These are phyloP conservation scores for Mongoloraphidia duomilia DNA, from an alignment of 2,888 invertebrate genomes.

Conservation along the genomic window DNA sequence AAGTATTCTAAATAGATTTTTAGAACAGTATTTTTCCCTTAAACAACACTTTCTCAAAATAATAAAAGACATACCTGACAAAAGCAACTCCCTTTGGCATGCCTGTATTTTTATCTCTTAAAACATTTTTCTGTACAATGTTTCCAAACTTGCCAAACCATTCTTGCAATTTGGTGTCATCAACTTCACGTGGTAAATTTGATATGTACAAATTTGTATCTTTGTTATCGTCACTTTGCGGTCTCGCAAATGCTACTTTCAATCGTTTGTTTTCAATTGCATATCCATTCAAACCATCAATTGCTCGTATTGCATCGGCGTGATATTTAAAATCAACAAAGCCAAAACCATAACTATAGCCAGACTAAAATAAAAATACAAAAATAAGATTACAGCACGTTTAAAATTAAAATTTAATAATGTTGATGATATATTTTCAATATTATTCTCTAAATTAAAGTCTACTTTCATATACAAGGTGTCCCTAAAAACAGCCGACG, in stretches of 20 bases:
- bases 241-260: conserved; percentile 87
- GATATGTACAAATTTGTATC: conserved; percentile 90
- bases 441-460: too few relatives aligned
- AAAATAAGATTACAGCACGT: conserved; percentile 4
- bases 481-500: too few relatives aligned
- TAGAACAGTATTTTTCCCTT: too few relatives aligned
- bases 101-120: conserved; percentile 78
- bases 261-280: conserved; percentile 82
- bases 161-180: conserved; percentile 68
- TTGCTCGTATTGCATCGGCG: conserved; percentile 75
- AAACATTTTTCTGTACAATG: conserved; percentile 83
- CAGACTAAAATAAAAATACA: conserved; percentile 47
- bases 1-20: too few relatives aligned
- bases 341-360: conserved; percentile 92
- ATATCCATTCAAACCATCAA: conserved; percentile 74
- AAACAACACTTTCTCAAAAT: too few relatives aligned
- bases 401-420: too few relatives aligned
- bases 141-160: conserved; percentile 79
- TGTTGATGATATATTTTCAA: too few relatives aligned
- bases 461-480: too few relatives aligned
- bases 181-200: conserved; percentile 75
- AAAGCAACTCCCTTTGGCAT: conserved; percentile 84
- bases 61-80: conserved; percentile 47
- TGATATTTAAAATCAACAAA: conserved; percentile 83
- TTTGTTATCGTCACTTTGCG: conserved; percentile 82